Conservation (phyloP, 2,797 vertebrate species). For the Micrastur ruficollis region DNA sequence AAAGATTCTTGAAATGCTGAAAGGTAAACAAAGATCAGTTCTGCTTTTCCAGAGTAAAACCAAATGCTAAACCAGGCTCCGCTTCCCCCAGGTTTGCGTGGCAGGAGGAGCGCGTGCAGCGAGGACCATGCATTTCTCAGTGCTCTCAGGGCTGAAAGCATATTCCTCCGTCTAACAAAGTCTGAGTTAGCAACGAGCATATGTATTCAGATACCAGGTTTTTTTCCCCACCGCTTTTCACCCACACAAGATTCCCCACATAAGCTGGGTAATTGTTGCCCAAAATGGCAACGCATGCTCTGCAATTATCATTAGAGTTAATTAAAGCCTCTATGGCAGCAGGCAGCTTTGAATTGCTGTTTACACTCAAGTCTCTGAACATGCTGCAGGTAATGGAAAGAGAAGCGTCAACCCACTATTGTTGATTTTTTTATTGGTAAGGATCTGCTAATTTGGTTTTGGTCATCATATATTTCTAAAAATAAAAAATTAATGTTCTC, state of each 20-base stretch:
- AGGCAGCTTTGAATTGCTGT: slow-evolving; percentile 44
- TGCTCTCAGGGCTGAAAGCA: background rate
- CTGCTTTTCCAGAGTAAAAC: background rate
- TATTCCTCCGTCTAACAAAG: background rate
- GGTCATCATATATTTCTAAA: background rate
- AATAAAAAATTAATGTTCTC: background rate
- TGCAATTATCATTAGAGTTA: slow-evolving; percentile 70
- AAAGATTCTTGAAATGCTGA: background rate
- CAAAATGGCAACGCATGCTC: slow-evolving; percentile 47
- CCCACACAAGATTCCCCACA: background rate
- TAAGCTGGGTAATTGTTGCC: slow-evolving; percentile 11
- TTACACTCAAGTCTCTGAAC: slow-evolving; percentile 8
- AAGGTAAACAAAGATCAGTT: background rate
- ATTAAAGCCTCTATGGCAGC: slow-evolving; percentile 38
- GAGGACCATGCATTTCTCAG: background rate
- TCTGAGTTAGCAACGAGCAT: background rate
- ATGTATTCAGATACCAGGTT: background rate
- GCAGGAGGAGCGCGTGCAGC: background rate
- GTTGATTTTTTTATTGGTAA: background rate
- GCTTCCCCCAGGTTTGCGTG: background rate
- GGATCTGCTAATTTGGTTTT: background rate
- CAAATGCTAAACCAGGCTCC: background rate
- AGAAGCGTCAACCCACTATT: background rate
- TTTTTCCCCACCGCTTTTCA: background rate
- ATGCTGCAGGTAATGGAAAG: slow-evolving; percentile 20